Evolutionary conservation across 2,113 vertebrate species (phyloP), one percentile per base, ranked within the genome.

Genomic region (Noctilio leporinus): DNA sequence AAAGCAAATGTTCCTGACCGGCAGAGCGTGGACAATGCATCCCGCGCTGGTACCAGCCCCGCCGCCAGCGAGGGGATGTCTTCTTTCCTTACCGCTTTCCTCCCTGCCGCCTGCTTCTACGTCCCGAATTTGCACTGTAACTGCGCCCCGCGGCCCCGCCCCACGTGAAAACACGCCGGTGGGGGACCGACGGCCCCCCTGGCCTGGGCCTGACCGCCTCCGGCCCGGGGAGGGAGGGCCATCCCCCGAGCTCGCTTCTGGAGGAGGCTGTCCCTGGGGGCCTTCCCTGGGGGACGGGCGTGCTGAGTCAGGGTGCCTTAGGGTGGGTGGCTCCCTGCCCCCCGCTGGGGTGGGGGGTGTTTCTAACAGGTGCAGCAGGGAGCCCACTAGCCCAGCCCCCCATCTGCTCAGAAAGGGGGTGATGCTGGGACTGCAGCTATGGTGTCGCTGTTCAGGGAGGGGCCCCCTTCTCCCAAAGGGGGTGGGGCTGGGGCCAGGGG

Each of bases 51-150:
- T 24, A 47, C 59, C 80, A 4, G 95, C 0, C 12, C 51, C 86
- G 91, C 14, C 77, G 94, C 86, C 15, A 0, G 1, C 92, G 17
- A 24, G 73, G 49, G 72, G 72, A 65, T 28, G 2, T 19, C 80
- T 92, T 51, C 87, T 90, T 64, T 76, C 75, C 87, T 94, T 72
- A 86, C 87, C 87, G 40, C 85, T 85, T 81, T 26, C 55, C 26
- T 76, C 62, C 96, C 95, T 93, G 92, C 95, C 97, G 94, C 84
- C 86, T 84, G 38, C 72, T 96, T 96, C 70, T 22, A 47, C 65
- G 72, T 76, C 95, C 92, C 91, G n/a, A 83, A 88, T 70, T 40
- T 43, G 82, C 75, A 38, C 80, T 94, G 78, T 83, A 43, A 91
- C 86, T 92, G 67, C 0, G 49, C 84, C 5, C 2, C 0, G 7